Conservation (phyloP, 2,888 invertebrate genomes). For the Oxytorus armatus region DNA sequence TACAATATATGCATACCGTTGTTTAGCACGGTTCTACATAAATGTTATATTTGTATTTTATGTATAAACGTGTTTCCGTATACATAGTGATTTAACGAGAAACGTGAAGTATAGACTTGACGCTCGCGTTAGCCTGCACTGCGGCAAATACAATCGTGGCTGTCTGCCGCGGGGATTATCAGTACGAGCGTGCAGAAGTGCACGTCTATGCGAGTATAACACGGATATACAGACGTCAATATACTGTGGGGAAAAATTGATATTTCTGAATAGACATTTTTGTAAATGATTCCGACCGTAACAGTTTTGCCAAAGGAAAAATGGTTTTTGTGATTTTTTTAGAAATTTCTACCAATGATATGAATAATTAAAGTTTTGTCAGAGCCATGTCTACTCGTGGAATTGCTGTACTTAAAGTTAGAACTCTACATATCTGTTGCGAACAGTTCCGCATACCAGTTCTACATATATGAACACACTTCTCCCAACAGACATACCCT, state of each 20-base stretch:
- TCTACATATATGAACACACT: neutral
- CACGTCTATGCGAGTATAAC: no score
- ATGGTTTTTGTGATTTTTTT: neutral
- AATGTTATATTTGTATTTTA: slow-evolving; percentile 8
- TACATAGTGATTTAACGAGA: slow-evolving; percentile 34
- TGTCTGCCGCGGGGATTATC: slow-evolving; percentile 59
- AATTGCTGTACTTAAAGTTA: slow-evolving; percentile 19
- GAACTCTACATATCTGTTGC: neutral
- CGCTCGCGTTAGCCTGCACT: slow-evolving; percentile 70
- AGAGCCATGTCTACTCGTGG: slow-evolving; percentile 18
- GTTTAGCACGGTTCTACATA: slow-evolving; percentile 4
- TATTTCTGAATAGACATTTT: no score
- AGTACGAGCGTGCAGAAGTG: slow-evolving; percentile 63
- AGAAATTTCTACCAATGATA: slow-evolving; percentile 36
- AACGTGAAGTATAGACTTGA: slow-evolving; percentile 39
- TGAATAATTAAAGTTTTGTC: slow-evolving; percentile 4
- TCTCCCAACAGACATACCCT: slow-evolving; percentile 9
- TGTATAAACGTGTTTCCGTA: slow-evolving; percentile 11
- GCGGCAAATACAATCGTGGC: slow-evolving; percentile 73
- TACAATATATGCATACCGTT: neutral
- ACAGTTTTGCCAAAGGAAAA: neutral
- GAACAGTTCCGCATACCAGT: slow-evolving; percentile 1
- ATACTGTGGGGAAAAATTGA: no score
- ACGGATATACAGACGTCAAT: no score
- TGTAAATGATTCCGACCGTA: neutral